phyloP scores from a whole-genome alignment of 2,888 invertebrate species.

The Eupithecia insigniata region DNA sequence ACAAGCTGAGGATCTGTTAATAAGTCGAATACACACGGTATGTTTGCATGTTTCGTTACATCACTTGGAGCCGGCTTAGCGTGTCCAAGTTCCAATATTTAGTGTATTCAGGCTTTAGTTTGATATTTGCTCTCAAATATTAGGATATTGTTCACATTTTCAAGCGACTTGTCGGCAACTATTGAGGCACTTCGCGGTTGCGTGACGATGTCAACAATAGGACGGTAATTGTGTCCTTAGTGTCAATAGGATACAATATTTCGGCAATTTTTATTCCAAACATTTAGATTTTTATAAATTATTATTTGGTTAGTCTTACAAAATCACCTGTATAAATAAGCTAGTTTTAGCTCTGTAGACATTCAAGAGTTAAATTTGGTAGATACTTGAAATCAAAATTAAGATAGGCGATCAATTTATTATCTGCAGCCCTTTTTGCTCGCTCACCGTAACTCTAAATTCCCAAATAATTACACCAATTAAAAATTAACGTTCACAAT shows the following conservation, averaged over 20 bases:
- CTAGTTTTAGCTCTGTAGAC: too few species aligned
- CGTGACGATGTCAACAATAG: slow-evolving; percentile 67
- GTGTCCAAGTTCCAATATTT: slow-evolving; percentile 77
- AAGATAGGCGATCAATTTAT: neutral
- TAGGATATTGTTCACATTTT: slow-evolving; percentile 74
- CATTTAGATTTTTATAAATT: neutral
- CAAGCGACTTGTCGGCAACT: slow-evolving; percentile 62
- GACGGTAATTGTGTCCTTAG: slow-evolving; percentile 50
- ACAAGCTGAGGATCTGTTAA: slow-evolving; percentile 77
- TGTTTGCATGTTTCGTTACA: slow-evolving; percentile 80
- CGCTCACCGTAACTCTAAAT: slow-evolving; percentile 41
- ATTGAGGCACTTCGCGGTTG: slow-evolving; percentile 70
- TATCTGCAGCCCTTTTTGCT: slow-evolving; percentile 28
- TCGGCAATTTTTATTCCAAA: neutral
- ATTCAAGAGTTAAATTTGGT: too few species aligned
- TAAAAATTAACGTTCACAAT: slow-evolving; percentile 61
- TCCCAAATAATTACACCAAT: slow-evolving; percentile 54
- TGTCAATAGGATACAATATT: slow-evolving; percentile 30
- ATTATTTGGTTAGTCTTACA: neutral
- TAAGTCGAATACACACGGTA: slow-evolving; percentile 73
- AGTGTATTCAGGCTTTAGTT: slow-evolving; percentile 77
- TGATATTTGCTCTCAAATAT: slow-evolving; percentile 79
- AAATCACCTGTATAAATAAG: neutral
- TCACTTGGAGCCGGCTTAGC: slow-evolving; percentile 79
- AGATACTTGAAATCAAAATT: neutral